phyloP scores from a whole-genome alignment of 1,140 invertebrate genomes.

The Drosophila tsacasi region DNA sequence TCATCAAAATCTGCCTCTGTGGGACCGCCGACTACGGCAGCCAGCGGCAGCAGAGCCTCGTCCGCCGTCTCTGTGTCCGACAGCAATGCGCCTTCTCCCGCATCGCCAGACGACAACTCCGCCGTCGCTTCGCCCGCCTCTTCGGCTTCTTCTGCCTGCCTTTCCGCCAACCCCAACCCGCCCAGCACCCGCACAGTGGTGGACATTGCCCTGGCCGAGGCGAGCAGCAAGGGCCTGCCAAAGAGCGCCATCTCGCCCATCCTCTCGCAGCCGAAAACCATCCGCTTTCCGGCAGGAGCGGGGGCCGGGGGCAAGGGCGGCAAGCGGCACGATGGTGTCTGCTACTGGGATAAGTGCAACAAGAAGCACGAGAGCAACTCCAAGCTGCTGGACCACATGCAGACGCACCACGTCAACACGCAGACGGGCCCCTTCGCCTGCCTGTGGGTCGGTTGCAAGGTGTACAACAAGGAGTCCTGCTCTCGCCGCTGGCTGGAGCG shows the following conservation, averaged over 20 bases:
- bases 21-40: conserved; percentile 51
- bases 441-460: conserved; percentile 97
- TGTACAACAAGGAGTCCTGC: conserved; percentile 95
- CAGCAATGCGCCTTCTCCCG: conserved; percentile 64
- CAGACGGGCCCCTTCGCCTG: conserved; percentile 95
- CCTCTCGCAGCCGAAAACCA: conserved; percentile 91
- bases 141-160: conserved; percentile 9
- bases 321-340: conserved; percentile 87
- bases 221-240: conserved; percentile 56
- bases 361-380: conserved; percentile 91
- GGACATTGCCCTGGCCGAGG: conserved; percentile 68
- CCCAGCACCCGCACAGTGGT: conserved; percentile 55
- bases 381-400: conserved; percentile 95
- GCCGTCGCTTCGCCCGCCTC: conserved; percentile 23
- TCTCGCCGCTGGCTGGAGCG: conserved; percentile 96
- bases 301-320: conserved; percentile 80
- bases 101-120: conserved; percentile 48
- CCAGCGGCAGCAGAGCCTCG: conserved; percentile 42
- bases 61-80: conserved; percentile 45
- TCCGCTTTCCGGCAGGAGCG: conserved; percentile 89
- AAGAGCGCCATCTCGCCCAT: conserved; percentile 88
- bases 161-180: conserved; percentile 7
- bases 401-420: conserved; percentile 94
- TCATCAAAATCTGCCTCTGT: conserved; percentile 49
- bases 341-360: conserved; percentile 94